Conservation (phyloP, 2,888 invertebrate species). For the Campoletis raptor region DNA sequence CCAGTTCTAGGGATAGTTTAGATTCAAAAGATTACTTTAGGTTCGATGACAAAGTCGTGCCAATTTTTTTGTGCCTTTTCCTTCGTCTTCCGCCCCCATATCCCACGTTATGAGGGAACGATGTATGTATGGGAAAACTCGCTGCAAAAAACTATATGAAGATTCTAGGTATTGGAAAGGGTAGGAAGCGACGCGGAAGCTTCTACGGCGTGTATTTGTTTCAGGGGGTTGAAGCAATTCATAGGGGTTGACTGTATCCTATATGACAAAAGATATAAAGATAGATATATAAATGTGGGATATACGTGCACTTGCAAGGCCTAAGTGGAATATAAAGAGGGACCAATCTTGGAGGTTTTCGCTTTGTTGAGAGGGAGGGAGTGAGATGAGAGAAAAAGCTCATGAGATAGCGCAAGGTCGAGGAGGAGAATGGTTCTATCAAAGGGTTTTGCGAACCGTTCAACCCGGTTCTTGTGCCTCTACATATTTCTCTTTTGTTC, state of each 20-base stretch:
- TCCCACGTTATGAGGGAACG: background rate
- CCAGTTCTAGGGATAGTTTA: background rate
- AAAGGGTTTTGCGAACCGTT: slow-evolving; percentile 65
- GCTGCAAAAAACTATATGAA: slow-evolving; percentile 20
- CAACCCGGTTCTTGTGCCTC: slow-evolving; percentile 32
- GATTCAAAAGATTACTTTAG: background rate
- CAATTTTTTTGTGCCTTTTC: background rate
- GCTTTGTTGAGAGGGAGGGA: slow-evolving; percentile 23
- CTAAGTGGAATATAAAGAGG: slow-evolving; percentile 69
- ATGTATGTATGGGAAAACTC: slow-evolving; percentile 14
- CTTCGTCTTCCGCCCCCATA: background rate
- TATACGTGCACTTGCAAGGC: slow-evolving; percentile 51
- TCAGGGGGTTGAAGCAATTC: slow-evolving; percentile 58
- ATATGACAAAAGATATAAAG: slow-evolving; percentile 40
- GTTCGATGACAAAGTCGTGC: background rate
- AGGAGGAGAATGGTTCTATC: slow-evolving; percentile 60
- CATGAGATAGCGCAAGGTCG: slow-evolving; percentile 62
- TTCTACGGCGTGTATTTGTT: slow-evolving; percentile 44
- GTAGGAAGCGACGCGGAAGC: slow-evolving; percentile 13
- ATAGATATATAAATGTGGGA: slow-evolving; percentile 35
- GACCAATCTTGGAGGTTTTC: slow-evolving; percentile 62
- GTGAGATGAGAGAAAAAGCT: slow-evolving; percentile 54
- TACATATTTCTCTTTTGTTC: slow-evolving; percentile 37
- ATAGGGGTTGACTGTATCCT: slow-evolving; percentile 61
- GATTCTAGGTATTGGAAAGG: slow-evolving; percentile 9